A percentile compares a stretch with the other conserved stretches of the same genome.
phyloP scores from a whole-genome alignment of 1,140 invertebrate species.

The Drosophila aff. region DNA sequence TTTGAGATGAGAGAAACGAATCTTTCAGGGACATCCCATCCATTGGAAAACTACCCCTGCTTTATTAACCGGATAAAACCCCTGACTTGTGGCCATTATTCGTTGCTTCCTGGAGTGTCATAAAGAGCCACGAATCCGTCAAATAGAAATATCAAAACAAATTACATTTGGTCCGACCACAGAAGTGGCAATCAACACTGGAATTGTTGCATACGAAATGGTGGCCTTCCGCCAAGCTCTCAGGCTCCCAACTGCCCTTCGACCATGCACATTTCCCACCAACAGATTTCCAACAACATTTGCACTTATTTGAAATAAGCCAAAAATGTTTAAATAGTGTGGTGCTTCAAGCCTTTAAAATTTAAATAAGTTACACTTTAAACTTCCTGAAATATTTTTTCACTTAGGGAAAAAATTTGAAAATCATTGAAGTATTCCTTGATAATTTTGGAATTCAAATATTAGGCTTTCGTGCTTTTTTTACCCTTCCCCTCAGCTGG shows the following conservation, averaged over 20 bases:
- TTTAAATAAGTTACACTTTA: slow-evolving; percentile 1
- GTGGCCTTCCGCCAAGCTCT: neutral
- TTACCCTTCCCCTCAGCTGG: neutral
- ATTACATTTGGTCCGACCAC: slow-evolving; percentile 21
- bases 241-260: neutral
- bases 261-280: slow-evolving; percentile 3
- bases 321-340: slow-evolving; percentile 1
- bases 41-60: neutral
- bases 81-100: neutral
- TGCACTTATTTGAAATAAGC: neutral
- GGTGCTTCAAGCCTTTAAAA: slow-evolving; percentile 3
- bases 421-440: neutral
- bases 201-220: slow-evolving; percentile 30
- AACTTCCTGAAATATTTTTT: too few relatives aligned
- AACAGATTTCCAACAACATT: slow-evolving; percentile 12
- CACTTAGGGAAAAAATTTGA: neutral
- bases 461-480: neutral
- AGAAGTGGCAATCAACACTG: slow-evolving; percentile 43
- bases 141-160: slow-evolving; percentile 41
- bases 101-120: neutral
- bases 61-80: neutral
- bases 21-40: neutral
- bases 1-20: too few relatives aligned
- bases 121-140: slow-evolving; percentile 9
- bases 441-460: neutral